Evolutionary conservation across 2,797 vertebrate species (phyloP).

Genomic region (Lindbergichthys nudifrons): DNA sequence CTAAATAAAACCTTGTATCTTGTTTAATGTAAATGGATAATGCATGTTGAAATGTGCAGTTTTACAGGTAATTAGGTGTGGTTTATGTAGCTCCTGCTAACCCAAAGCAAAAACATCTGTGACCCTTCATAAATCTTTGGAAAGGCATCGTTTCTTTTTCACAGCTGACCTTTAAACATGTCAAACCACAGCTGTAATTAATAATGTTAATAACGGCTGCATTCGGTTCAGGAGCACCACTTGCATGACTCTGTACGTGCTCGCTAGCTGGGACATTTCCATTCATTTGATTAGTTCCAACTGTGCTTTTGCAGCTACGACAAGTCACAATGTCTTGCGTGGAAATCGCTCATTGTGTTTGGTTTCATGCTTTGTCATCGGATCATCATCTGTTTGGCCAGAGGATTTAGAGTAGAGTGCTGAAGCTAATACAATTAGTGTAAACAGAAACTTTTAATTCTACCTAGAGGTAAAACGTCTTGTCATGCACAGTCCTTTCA

Average conservation of each 20-base stretch:
- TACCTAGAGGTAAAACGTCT: background rate
- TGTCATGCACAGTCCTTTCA: no score
- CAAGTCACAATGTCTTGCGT: slow-evolving; percentile 9
- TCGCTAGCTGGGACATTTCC: background rate
- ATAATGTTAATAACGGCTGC: background rate
- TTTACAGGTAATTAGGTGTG: no score
- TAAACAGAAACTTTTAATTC: background rate
- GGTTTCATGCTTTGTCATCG: slow-evolving; percentile 38
- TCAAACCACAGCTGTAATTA: background rate
- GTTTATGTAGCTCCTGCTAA: no score
- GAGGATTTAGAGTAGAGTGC: background rate
- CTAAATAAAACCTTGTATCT: no score
- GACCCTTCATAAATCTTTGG: no score
- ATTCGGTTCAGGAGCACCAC: background rate
- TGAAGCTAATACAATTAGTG: background rate
- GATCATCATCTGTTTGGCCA: slow-evolving; percentile 18
- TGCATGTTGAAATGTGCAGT: no score
- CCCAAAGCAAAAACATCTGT: no score
- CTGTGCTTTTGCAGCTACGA: slow-evolving; percentile 19
- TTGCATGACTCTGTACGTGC: background rate
- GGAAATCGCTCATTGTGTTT: slow-evolving; percentile 28
- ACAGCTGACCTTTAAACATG: background rate
- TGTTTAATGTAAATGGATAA: no score
- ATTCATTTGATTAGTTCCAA: slow-evolving; percentile 34
- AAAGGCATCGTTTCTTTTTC: no score